phyloP scores from a whole-genome alignment of 2,113 vertebrate genomes.

The Otolemur garnettii region DNA sequence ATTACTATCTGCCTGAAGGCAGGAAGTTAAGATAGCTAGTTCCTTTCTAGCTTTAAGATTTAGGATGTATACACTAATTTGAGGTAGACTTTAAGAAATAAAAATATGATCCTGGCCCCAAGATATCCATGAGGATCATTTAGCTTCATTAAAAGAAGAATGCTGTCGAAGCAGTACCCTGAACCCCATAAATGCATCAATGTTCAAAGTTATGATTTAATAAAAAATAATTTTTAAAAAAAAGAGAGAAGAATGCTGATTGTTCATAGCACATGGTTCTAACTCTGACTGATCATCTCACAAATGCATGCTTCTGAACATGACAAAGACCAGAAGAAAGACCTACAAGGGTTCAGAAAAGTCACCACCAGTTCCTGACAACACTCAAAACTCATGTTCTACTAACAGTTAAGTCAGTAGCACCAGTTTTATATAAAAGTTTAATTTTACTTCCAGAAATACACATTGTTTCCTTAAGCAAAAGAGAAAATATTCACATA shows the following conservation, averaged over 20 bases:
- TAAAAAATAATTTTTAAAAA: too few relatives aligned
- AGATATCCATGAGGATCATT: slow-evolving; percentile 25
- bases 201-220: too few relatives aligned
- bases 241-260: slow-evolving; percentile 20
- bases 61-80: slow-evolving; percentile 23
- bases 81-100: slow-evolving; percentile 53
- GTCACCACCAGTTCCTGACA: not conserved
- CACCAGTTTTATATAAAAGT: slow-evolving; percentile 5
- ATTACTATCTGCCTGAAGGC: slow-evolving; percentile 1
- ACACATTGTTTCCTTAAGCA: slow-evolving; percentile 22
- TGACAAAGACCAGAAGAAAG: slow-evolving; percentile 51
- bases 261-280: not conserved
- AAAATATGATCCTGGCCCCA: slow-evolving; percentile 55
- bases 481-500: slow-evolving; percentile 40
- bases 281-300: not conserved
- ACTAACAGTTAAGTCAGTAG: slow-evolving; percentile 14
- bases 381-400: slow-evolving; percentile 33
- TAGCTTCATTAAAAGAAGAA: slow-evolving; percentile 64
- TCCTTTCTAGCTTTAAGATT: slow-evolving; percentile 49
- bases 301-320: slow-evolving; percentile 52
- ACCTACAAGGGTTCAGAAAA: slow-evolving; percentile 37
- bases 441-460: slow-evolving; percentile 54
- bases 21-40: slow-evolving; percentile 41
- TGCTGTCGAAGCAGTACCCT: not conserved
- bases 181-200: too few relatives aligned